A percentile compares a stretch with the other conserved stretches of the same genome.
Conservation (phyloP, 2,113 vertebrate species). For the Taurulus bubalis region DNA sequence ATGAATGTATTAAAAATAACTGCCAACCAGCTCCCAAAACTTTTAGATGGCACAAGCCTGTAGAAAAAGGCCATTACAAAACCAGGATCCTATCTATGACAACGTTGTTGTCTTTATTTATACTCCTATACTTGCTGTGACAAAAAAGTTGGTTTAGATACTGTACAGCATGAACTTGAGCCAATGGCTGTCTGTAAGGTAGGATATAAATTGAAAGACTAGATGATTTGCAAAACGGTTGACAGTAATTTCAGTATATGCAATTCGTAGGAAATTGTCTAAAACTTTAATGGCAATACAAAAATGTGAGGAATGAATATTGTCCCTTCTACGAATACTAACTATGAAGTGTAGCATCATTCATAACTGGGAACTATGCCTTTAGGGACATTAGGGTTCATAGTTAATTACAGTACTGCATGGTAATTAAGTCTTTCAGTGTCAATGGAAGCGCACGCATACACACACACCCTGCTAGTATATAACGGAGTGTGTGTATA, state of each 20-base stretch:
- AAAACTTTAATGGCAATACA: background rate
- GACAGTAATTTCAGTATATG: background rate
- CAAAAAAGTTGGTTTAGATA: background rate
- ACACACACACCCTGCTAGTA: too few relatives aligned
- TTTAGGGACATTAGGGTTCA: background rate
- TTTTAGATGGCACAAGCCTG: background rate
- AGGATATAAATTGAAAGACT: background rate
- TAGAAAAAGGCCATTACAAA: background rate
- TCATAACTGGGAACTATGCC: background rate
- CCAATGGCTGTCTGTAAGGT: background rate
- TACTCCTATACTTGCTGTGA: background rate
- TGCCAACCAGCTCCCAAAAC: background rate
- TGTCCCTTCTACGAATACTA: slow-evolving; percentile 47
- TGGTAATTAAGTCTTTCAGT: slow-evolving; percentile 16
- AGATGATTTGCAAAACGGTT: background rate
- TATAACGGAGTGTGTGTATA: background rate
- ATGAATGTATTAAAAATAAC: background rate
- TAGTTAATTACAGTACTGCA: slow-evolving; percentile 19
- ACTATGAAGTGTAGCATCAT: slow-evolving; percentile 17
- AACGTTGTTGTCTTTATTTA: background rate
- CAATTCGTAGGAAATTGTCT: background rate
- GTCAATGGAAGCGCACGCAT: background rate
- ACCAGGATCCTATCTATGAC: background rate
- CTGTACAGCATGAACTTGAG: background rate
- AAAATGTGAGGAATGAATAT: background rate